Evolutionary conservation across 2,113 vertebrate genomes (phyloP).

Genomic region (Lamprotornis superbus): DNA sequence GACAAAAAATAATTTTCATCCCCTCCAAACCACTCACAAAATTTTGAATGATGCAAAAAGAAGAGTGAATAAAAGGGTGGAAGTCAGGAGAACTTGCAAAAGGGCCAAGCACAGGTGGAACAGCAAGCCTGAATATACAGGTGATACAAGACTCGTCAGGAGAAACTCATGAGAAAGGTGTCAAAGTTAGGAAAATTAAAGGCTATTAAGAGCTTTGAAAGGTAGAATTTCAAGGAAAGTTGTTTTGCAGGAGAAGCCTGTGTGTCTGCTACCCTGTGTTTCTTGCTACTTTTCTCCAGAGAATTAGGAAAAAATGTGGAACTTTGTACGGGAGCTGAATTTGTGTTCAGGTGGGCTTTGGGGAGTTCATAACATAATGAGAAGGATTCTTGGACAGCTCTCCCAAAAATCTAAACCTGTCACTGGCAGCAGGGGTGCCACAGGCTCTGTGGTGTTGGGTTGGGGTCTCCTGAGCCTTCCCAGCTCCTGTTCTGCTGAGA

Average conservation of each 20-base stretch:
- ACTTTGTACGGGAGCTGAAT: not conserved
- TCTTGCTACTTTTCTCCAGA: not conserved
- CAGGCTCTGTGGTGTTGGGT: not conserved
- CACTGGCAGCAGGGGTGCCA: not conserved
- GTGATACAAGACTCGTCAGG: not conserved
- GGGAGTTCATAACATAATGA: not conserved
- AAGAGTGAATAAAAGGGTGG: not conserved
- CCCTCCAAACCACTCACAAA: not conserved
- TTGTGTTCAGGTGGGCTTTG: not conserved
- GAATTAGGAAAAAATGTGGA: not conserved
- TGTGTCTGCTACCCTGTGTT: not conserved
- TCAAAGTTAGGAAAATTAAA: not conserved
- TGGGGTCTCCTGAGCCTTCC: not conserved
- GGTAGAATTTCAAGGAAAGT: not conserved
- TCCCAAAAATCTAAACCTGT: not conserved
- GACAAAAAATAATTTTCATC: not conserved
- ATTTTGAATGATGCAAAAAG: not conserved
- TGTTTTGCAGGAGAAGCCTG: not conserved
- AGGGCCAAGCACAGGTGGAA: not conserved
- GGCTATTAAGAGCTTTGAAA: not conserved
- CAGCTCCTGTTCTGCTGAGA: fast-evolving
- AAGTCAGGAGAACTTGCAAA: not conserved
- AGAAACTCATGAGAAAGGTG: not conserved
- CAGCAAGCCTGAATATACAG: not conserved
- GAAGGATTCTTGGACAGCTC: not conserved